Base-by-base conservation (phyloP, 2,797 vertebrate species). In the Glyptemys insculpta region DNA sequence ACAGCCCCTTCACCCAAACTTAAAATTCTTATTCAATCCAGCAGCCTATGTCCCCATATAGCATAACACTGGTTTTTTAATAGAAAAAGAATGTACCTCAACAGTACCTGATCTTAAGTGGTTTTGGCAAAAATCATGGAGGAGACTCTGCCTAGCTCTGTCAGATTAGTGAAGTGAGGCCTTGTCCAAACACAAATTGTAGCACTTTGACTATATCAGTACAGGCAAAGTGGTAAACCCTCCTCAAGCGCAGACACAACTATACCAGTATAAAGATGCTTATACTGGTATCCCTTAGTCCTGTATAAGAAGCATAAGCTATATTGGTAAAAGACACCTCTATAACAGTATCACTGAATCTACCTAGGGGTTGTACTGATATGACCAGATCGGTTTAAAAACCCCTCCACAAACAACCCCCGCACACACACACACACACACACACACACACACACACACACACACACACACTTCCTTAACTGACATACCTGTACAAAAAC, bases 91-190 rank as follows among this genome's bases (percentile, higher is more conserved):
- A 0, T 5, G 37, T 49, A 18, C 87, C 44, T 53, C 21, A 34
- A 31, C 31, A 83, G 52, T 3, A 29, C 44, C 52, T 91, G 12
- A 86, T 25, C 11, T 84, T 49, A 72, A 52, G 54, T 10, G 89
- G 19, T 5, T 84, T 84, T 52, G 1, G 12, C 62, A 54, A 95
- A 90, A 93, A 59, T 78, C 50, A 62, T 87, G 82, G 52, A 81
- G 57, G 54, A 91, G 49, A 5, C 91, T 95, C 90, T 91, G 37
- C 23, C 57, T 68, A 87, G 84, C 78, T 87, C 47, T n/a, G 31
- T 62, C 59, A 68, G 34, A 47, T 31, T 86, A 91, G 50, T 78
- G 53, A 88, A 93, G 81, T 41, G 23, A 86, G 80, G 29, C 89
- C n/a, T 85, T 50, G 2, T 52, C 44, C 10, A 79, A 86, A 2